phyloP scores from a whole-genome alignment of 2,797 vertebrate genomes.

The Synaphobranchus kaupii region DNA sequence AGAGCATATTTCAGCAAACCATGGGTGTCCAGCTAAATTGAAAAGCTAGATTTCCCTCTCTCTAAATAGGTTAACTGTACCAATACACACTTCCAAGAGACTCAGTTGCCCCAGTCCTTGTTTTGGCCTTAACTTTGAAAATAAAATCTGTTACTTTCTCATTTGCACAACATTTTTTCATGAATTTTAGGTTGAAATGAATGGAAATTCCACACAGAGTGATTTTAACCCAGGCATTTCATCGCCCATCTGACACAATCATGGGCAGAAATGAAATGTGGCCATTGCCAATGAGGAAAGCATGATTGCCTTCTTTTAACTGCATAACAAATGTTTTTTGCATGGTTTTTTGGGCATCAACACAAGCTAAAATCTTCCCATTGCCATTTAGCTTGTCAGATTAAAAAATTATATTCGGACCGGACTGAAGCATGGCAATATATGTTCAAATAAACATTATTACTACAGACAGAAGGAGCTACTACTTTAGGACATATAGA shows the following conservation, averaged over 20 bases:
- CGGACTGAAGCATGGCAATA: slow-evolving; percentile 12
- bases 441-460: background rate
- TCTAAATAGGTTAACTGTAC: background rate
- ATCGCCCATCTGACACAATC: slow-evolving; percentile 18
- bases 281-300: background rate
- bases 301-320: slow-evolving; percentile 16
- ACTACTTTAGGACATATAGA: background rate
- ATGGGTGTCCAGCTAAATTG: background rate
- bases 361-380: slow-evolving; percentile 25
- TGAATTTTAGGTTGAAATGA: slow-evolving; percentile 8
- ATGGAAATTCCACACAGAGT: slow-evolving; percentile 17
- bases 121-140: background rate
- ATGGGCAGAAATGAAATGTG: slow-evolving; percentile 5
- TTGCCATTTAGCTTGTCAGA: slow-evolving; percentile 17
- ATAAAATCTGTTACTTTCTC: background rate
- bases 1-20: background rate
- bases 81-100: background rate
- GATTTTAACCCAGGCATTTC: slow-evolving; percentile 25
- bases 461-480: slow-evolving; percentile 4
- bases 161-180: background rate
- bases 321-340: slow-evolving; percentile 30
- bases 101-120: background rate
- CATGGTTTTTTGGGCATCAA: slow-evolving; percentile 15
- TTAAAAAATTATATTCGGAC: slow-evolving; percentile 22
- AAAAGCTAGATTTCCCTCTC: background rate